These are phyloP conservation scores for Megathymus violae DNA, from an alignment of 1,140 invertebrate species.

Conservation along the genomic window DNA sequence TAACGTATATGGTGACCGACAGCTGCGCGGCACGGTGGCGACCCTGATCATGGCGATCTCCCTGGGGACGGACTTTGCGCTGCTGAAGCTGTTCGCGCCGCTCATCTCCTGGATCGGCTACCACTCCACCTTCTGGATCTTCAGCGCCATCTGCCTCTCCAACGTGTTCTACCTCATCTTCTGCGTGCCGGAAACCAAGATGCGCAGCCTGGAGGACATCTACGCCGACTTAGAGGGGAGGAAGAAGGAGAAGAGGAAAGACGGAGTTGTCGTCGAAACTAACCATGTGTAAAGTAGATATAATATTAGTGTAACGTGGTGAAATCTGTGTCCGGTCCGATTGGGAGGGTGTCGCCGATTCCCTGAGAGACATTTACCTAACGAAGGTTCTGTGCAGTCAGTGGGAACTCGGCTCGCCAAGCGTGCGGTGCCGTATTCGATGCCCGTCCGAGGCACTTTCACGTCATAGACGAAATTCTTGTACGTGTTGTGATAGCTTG, in stretches of 20 bases:
- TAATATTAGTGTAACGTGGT: too few relatives aligned
- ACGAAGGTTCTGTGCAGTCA: too few relatives aligned
- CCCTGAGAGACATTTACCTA: too few relatives aligned
- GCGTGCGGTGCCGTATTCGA: too few relatives aligned
- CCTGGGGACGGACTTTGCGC: constrained; percentile 71
- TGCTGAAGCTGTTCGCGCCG: constrained; percentile 70
- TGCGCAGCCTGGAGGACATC: constrained; percentile 89
- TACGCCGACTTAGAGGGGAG: constrained; percentile 71
- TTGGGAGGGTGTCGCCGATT: too few relatives aligned
- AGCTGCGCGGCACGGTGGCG: constrained; percentile 74
- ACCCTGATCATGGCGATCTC: constrained; percentile 77
- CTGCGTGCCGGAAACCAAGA: constrained; percentile 90
- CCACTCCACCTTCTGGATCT: constrained; percentile 88
- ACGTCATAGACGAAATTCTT: too few relatives aligned
- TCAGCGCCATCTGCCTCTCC: constrained; percentile 85
- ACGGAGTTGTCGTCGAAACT: constrained; percentile 49
- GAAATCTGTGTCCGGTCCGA: too few relatives aligned
- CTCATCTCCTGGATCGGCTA: constrained; percentile 84
- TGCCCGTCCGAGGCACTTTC: too few relatives aligned
- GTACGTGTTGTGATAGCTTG: too few relatives aligned
- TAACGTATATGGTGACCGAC: too few relatives aligned
- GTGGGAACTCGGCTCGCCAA: too few relatives aligned
- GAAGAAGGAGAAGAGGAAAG: constrained; percentile 44
- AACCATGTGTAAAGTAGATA: too few relatives aligned
- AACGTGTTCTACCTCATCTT: constrained; percentile 86